A percentile compares a stretch with the other conserved stretches of the same genome.
phyloP scores from a whole-genome alignment of 2,113 vertebrate species.

The Vidua macroura region DNA sequence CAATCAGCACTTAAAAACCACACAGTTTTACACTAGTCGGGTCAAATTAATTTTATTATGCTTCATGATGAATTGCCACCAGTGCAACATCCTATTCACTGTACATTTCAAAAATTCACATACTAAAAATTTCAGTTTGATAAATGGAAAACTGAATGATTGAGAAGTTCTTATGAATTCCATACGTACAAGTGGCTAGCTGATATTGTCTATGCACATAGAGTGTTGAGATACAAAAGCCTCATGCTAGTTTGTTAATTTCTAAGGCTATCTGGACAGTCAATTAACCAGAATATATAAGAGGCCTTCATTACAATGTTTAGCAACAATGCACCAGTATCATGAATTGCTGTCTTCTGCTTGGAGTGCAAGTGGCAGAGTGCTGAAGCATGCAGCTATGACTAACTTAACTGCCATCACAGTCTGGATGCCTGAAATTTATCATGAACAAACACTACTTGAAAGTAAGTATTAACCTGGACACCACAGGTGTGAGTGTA shows the following conservation, averaged over 20 bases:
- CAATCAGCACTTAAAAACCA: conserved; percentile 47
- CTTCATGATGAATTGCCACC: conserved; percentile 84
- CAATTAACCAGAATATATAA: conserved; percentile 60
- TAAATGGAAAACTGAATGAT: conserved; percentile 77
- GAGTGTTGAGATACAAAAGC: conserved; percentile 77
- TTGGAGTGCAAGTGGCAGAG: conserved; percentile 28
- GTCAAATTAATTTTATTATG: conserved; percentile 86
- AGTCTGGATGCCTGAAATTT: conserved; percentile 61
- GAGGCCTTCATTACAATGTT: conserved; percentile 66
- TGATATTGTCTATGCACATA: conserved; percentile 76
- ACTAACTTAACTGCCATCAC: conserved; percentile 15
- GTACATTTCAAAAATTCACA: conserved; percentile 82
- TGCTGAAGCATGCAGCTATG: conserved; percentile 68
- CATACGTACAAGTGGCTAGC: conserved; percentile 76
- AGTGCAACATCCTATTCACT: conserved; percentile 85
- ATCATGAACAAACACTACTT: conserved; percentile 45
- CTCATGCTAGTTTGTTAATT: conserved; percentile 77
- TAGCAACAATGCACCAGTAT: conserved; percentile 54
- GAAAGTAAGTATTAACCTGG: conserved; percentile 60
- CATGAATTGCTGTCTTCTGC: conserved; percentile 43
- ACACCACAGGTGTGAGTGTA: conserved; percentile 54
- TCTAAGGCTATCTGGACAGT: conserved; percentile 73
- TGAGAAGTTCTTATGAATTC: conserved; percentile 74
- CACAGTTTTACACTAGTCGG: conserved; percentile 60
- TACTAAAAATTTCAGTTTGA: conserved; percentile 79